These are phyloP conservation scores for Eurystomus glaucurus DNA, from an alignment of 2,797 vertebrate species.

Conservation along the genomic window DNA sequence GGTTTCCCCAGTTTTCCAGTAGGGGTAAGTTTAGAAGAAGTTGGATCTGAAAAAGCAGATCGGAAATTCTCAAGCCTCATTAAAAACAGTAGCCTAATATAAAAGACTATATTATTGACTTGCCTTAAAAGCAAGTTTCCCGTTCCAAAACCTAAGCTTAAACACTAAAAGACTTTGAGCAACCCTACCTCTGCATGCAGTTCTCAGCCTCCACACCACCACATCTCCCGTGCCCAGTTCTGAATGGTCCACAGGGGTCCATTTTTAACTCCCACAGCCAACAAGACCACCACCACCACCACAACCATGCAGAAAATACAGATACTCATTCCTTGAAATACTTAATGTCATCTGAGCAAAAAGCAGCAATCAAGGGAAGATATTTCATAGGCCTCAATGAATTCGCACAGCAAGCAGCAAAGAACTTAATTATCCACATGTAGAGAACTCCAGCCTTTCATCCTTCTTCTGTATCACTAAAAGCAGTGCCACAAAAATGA, in stretches of 20 bases:
- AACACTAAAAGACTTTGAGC: background rate
- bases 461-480: background rate
- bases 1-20: background rate
- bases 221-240: background rate
- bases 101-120: background rate
- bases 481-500: background rate
- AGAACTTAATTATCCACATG: background rate
- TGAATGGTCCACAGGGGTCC: fast-evolving
- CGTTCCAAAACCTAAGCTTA: background rate
- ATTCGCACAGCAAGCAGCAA: background rate
- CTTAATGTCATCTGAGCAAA: background rate
- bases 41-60: background rate
- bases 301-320: background rate
- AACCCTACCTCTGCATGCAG: background rate
- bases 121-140: background rate
- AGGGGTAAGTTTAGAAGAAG: background rate
- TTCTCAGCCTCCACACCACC: background rate
- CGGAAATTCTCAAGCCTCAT: background rate
- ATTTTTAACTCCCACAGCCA: background rate
- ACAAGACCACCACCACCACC: background rate
- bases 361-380: background rate
- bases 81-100: background rate
- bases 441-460: background rate
- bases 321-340: background rate
- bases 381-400: background rate